phyloP scores from a whole-genome alignment of 2,888 invertebrate species.

The Agonopterix heracliana region DNA sequence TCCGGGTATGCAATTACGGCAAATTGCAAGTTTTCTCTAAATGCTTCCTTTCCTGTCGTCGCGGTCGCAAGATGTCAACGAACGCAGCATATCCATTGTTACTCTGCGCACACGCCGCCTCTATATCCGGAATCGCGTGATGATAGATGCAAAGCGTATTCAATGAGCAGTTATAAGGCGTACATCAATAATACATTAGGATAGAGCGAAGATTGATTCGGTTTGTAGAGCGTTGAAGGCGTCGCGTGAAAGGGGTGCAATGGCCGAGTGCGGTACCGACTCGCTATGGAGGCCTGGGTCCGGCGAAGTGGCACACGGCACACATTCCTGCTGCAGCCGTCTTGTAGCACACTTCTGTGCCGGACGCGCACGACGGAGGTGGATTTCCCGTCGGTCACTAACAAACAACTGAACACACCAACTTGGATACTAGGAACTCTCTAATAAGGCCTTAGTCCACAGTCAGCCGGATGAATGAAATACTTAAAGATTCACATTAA shows the following conservation, averaged over 20 bases:
- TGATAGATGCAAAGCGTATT: slow-evolving; percentile 27
- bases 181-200: slow-evolving; percentile 52
- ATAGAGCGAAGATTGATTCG: slow-evolving; percentile 44
- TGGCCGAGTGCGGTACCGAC: slow-evolving; percentile 52
- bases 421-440: not conserved
- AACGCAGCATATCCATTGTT: slow-evolving; percentile 31
- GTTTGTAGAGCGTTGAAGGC: slow-evolving; percentile 70
- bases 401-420: not conserved
- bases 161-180: slow-evolving; percentile 26
- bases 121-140: slow-evolving; percentile 38
- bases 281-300: slow-evolving; percentile 16
- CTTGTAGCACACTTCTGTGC: slow-evolving; percentile 44
- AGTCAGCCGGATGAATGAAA: too few species aligned
- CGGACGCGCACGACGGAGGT: slow-evolving; percentile 49
- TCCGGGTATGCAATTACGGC: slow-evolving; percentile 30
- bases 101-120: slow-evolving; percentile 1
- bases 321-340: slow-evolving; percentile 50
- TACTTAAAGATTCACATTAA: too few species aligned
- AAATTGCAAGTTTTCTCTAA: slow-evolving; percentile 42
- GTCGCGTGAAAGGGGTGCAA: slow-evolving; percentile 71
- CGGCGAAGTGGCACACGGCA: slow-evolving; percentile 34
- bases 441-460: too few species aligned
- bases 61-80: slow-evolving; percentile 36
- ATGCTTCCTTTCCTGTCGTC: slow-evolving; percentile 30
- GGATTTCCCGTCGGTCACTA: slow-evolving; percentile 41